These are phyloP conservation scores for Caiman crocodilus DNA, from an alignment of 2,797 vertebrate species.

Conservation along the genomic window DNA sequence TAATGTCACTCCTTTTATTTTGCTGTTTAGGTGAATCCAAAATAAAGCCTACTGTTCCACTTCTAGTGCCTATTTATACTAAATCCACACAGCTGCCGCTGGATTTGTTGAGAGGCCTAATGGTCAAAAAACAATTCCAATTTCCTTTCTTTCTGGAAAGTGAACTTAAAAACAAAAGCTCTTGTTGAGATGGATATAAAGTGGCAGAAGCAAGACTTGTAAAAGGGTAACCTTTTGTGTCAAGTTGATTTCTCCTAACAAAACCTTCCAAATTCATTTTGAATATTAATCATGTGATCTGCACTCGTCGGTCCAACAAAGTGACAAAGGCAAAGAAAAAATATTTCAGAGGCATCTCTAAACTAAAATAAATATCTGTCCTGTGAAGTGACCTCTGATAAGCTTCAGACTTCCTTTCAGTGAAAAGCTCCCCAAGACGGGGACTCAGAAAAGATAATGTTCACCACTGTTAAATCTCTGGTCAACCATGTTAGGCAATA, in stretches of 20 bases:
- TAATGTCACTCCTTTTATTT: background rate
- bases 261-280: constrained; percentile 46
- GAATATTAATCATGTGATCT: constrained; percentile 57
- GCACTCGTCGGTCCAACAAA: background rate
- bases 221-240: constrained; percentile 45
- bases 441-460: constrained; percentile 21
- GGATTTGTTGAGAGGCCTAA: background rate
- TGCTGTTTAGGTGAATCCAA: background rate
- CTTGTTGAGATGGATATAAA: constrained; percentile 30
- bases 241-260: constrained; percentile 44
- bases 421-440: background rate
- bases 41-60: background rate
- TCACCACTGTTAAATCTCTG: constrained; percentile 27
- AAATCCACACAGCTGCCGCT: background rate
- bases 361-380: constrained; percentile 66
- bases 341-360: constrained; percentile 58
- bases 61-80: background rate
- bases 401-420: constrained; percentile 28
- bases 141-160: constrained; percentile 14
- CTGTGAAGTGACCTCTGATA: constrained; percentile 58
- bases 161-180: constrained; percentile 27
- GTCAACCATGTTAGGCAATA: constrained; percentile 1
- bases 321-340: constrained; percentile 51
- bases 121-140: background rate
- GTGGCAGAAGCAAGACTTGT: background rate